Base-by-base conservation (phyloP, 2,113 vertebrate genomes). In the Phycodurus eques region DNA sequence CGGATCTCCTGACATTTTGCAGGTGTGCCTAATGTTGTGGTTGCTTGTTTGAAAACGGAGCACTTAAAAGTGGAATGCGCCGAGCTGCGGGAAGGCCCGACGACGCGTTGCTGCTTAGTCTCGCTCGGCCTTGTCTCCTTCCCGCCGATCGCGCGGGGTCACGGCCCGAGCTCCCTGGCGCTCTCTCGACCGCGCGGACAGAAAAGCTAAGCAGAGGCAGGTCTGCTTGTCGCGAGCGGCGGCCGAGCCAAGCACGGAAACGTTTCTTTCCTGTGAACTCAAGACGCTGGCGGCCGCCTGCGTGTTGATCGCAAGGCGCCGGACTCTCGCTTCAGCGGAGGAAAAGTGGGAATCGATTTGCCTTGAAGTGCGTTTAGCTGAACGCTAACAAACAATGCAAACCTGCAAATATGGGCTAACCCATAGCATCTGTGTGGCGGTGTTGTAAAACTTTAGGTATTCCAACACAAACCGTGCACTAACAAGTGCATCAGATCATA, bases 181-280 rank as follows among this genome's bases (percentile, higher is more conserved):
- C 27, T 27, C 27, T 27, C 27, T 87, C 67, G 77, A 67, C 80
- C 82, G 80, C 80, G 74, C 67, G 73, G 69, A 80, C 80, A 85
- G 78, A 82, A 88, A 87, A 83, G 73, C 81, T 87, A 81, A 88
- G 88, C 80, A 82, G 76, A 88, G 81, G 83, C 74, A 83, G 84
- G 82, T 81, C 87, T 85, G 86, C 76, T 81, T 46, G 62, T 46
- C 20, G 66, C 76, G 78, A 67, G 66, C 12, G 19, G 76, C 64
- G 46, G 87, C 90, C 91, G 88, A 91, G 85, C 85, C 75, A 91
- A 92, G 88, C 90, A 87, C 75, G 77, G 90, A 90, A 92, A 91
- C 89, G 79, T 86, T 89, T 89, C 80, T 92, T 89, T 91, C 89
- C 88, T 90, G 90, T 90, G 89, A 88, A 90, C 85, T 90, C 82